Evolutionary conservation across 2,113 vertebrate species (phyloP).

Genomic region (Elephas maximus): DNA sequence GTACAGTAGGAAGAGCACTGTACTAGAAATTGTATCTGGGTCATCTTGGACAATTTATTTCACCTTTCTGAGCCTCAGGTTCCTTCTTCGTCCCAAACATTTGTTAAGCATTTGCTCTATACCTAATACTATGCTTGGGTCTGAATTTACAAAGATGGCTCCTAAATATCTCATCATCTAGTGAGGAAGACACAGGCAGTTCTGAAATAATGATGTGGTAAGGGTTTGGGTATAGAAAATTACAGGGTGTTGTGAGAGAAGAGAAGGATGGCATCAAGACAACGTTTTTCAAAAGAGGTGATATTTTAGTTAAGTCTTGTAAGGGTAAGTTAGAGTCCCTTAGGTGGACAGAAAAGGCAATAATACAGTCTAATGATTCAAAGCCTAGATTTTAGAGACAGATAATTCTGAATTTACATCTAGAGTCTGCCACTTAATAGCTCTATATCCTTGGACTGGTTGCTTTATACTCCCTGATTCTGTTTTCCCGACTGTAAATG

Average conservation of each 20-base stretch:
- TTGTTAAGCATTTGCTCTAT: conserved; percentile 63
- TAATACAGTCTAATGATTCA: background rate
- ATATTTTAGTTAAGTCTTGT: background rate
- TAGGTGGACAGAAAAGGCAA: background rate
- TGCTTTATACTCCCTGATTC: conserved; percentile 36
- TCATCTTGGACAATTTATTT: conserved; percentile 60
- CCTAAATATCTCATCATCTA: conserved; percentile 16
- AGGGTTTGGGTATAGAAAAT: conserved; percentile 41
- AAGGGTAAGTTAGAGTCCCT: conserved; percentile 18
- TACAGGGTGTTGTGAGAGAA: background rate
- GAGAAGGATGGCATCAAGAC: background rate
- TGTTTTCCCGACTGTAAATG: conserved; percentile 33
- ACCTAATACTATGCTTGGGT: background rate
- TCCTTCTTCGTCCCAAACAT: conserved; percentile 60
- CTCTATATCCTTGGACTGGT: background rate
- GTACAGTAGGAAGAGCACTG: conserved; percentile 1
- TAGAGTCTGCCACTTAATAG: background rate
- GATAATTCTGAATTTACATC: conserved; percentile 36
- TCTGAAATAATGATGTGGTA: conserved; percentile 30
- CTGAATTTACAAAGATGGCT: conserved; percentile 39
- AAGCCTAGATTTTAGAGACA: conserved; percentile 43
- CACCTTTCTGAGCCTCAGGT: conserved; percentile 44
- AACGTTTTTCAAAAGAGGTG: conserved; percentile 31
- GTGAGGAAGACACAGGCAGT: conserved; percentile 30
- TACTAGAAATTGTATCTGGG: background rate